These are phyloP conservation scores for Pocillopora meandrina DNA, from an alignment of 92 coral and sea anemone species.

Conservation along the genomic window DNA sequence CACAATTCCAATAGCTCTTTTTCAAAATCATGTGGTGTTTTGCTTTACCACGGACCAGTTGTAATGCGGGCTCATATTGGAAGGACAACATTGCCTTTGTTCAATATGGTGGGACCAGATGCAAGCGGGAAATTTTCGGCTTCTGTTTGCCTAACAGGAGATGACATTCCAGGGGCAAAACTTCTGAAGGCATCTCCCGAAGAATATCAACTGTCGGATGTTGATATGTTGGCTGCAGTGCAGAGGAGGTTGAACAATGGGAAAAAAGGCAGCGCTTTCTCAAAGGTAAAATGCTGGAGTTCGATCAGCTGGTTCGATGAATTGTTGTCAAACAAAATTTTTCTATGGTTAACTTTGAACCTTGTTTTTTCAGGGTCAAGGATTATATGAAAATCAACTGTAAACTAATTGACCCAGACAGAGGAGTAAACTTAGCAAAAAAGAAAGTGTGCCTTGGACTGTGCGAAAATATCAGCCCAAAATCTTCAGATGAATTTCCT, in stretches of 20 bases:
- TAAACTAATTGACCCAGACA: constrained; percentile 60
- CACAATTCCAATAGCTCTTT: constrained; percentile 31
- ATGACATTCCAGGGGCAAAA: constrained; percentile 57
- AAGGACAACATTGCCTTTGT: constrained; percentile 29
- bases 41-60: constrained; percentile 13
- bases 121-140: constrained; percentile 32
- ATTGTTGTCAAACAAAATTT: constrained; percentile 24
- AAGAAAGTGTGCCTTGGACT: constrained; percentile 69
- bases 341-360: constrained; percentile 18
- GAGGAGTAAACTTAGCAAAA: constrained; percentile 52
- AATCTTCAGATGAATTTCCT: constrained; percentile 46
- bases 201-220: constrained; percentile 53
- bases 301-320: constrained; percentile 20
- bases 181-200: constrained; percentile 56
- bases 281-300: constrained; percentile 40
- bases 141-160: constrained; percentile 41
- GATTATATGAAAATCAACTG: constrained; percentile 56
- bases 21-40: constrained; percentile 4
- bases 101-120: constrained; percentile 36
- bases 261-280: constrained; percentile 54
- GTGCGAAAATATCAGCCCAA: constrained; percentile 52
- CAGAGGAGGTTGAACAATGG: constrained; percentile 55
- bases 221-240: constrained; percentile 64
- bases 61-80: constrained; percentile 41
- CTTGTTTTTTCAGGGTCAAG: constrained; percentile 41